Base-by-base conservation (phyloP, 2,797 vertebrate genomes). In the Periophthalmus magnuspinnatus region DNA sequence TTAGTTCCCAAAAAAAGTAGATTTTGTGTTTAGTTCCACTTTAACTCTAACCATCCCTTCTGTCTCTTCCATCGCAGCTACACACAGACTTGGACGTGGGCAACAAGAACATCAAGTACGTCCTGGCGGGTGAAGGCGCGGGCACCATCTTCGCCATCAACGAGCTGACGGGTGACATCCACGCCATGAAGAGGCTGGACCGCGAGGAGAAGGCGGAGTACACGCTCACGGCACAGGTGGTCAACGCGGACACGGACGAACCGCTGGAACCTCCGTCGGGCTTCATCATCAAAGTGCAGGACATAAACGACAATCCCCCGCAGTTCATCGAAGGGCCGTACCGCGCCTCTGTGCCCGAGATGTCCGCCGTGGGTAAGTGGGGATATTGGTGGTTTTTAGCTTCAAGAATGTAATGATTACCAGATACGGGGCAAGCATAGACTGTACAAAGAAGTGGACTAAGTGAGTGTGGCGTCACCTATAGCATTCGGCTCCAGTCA, bases 231-330 rank as follows among this genome's bases (percentile, higher is more conserved):
- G 97, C 97, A 52, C 97, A 97, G 91, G 97, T 97, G 1, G 84
- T 97, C 55, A 96, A 98, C 79, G 94, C 94, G 28, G 96, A 97
- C 82, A 96, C 95, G 0, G 94, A 95, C 78, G 93, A 96, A 77
- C 96, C 97, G 63, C 84, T 99, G 80, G 97, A 99, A 81, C 95
- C 97, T 1, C 96, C 97, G 19, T 98, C 97, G 0, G 96, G 98
- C 88, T 99, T 99, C 93, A 98, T 98, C 88, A 98, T 99, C 80
- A 99, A 99, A 92, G 97, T 99, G 68, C 97, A 99, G 90, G 97
- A 99, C 91, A 99, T 99, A 92, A 99, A 99, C 28, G 97, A 99
- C 92, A 99, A 99, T 19, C 93, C 97, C 0, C 97, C 97, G 0
- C 97, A 98, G 87, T 99, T 99, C 89, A 91, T 94, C 0, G 95